These are phyloP conservation scores for Brachyistius frenatus DNA, from an alignment of 2,113 vertebrate species.

Conservation along the genomic window DNA sequence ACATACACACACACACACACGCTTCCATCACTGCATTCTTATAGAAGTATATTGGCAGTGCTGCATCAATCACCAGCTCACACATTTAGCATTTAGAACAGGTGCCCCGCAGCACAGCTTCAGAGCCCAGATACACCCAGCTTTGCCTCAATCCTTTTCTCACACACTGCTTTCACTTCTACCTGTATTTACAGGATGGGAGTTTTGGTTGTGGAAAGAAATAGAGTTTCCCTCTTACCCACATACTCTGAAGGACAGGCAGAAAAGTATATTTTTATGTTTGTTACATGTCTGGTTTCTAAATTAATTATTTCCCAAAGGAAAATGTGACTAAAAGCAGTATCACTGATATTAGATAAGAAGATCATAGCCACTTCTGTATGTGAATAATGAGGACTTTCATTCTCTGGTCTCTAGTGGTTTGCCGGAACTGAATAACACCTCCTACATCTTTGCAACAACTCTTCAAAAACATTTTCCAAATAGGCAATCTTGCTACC, in stretches of 20 bases:
- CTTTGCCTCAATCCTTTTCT: conserved; percentile 62
- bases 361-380: conserved; percentile 41
- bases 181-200: conserved; percentile 39
- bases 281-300: conserved; percentile 11
- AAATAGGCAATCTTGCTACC: conserved; percentile 44
- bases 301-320: conserved; percentile 33
- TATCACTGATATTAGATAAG: conserved; percentile 40
- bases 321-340: conserved; percentile 35
- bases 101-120: conserved; percentile 64
- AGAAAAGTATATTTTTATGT: conserved; percentile 9
- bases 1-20: background rate
- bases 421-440: conserved; percentile 65
- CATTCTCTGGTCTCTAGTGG: conserved; percentile 44
- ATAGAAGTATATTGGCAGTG: conserved; percentile 32
- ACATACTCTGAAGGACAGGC: conserved; percentile 1
- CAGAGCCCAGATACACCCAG: conserved; percentile 48
- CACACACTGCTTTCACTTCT: conserved; percentile 42
- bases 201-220: conserved; percentile 18
- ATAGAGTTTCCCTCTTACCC: background rate
- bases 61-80: conserved; percentile 40
- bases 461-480: conserved; percentile 48
- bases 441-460: conserved; percentile 59
- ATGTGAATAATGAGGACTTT: conserved; percentile 60
- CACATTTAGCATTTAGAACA: conserved; percentile 71
- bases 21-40: conserved; percentile 17